Evolutionary conservation across 2,888 invertebrate species (phyloP).

Genomic region (Epistrophe eligans): DNA sequence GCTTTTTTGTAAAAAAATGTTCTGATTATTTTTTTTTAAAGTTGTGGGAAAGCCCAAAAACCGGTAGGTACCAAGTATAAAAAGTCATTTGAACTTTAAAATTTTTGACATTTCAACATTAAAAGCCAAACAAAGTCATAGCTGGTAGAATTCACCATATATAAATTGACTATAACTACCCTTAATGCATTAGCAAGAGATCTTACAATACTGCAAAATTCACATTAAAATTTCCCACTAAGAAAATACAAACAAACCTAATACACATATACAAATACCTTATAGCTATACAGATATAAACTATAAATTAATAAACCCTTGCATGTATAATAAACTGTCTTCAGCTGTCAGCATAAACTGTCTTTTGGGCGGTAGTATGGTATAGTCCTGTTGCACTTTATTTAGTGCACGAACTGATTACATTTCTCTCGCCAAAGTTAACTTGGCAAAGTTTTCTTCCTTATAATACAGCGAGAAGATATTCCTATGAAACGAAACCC

Average conservation of each 20-base stretch:
- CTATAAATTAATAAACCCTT: constrained; percentile 74
- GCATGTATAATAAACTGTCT: constrained; percentile 75
- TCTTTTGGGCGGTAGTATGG: constrained; percentile 41
- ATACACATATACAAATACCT: background rate
- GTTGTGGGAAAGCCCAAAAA: no score
- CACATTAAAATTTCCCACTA: constrained; percentile 46
- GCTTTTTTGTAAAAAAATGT: no score
- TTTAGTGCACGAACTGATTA: constrained; percentile 71
- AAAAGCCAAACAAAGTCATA: background rate
- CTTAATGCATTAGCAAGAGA: constrained; percentile 51
- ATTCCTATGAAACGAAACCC: constrained; percentile 15
- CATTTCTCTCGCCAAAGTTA: constrained; percentile 63
- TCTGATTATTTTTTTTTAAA: no score
- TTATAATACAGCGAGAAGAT: background rate
- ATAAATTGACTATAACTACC: no score
- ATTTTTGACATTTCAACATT: no score
- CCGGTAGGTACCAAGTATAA: no score
- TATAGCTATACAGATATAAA: background rate
- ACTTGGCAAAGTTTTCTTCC: constrained; percentile 62
- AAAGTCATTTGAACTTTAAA: no score
- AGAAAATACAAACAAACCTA: no score
- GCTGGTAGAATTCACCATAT: background rate
- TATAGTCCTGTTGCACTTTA: constrained; percentile 72
- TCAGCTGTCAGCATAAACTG: constrained; percentile 76
- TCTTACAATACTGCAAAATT: constrained; percentile 38